These are phyloP conservation scores for Atherinosoma microstoma DNA, from an alignment of 2,797 vertebrate genomes.

Conservation along the genomic window DNA sequence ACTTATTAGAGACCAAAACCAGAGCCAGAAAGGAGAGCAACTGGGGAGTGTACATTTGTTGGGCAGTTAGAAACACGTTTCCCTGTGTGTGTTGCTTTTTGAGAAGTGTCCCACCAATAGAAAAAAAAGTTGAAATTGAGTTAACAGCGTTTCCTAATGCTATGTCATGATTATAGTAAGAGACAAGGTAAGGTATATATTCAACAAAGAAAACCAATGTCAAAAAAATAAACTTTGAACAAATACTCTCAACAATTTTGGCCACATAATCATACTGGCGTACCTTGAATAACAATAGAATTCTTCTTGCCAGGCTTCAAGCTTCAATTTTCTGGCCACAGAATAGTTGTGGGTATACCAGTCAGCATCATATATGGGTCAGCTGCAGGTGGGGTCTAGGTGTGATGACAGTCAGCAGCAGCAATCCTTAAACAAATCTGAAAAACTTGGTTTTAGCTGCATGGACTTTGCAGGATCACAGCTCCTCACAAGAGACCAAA, in stretches of 20 bases:
- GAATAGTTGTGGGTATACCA: not conserved
- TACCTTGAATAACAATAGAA: not conserved
- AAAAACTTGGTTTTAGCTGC: not conserved
- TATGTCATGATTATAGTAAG: not conserved
- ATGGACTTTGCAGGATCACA: not conserved
- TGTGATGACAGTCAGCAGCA: not conserved
- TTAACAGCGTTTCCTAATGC: not conserved
- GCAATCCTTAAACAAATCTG: not conserved
- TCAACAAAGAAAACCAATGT: not conserved
- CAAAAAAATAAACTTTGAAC: not conserved
- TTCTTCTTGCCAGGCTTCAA: not conserved
- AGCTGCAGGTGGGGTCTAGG: not conserved
- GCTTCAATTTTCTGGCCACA: not conserved
- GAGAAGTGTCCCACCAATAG: not conserved
- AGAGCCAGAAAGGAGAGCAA: not conserved
- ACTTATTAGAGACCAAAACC: not conserved
- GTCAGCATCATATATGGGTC: not conserved
- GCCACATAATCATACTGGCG: not conserved
- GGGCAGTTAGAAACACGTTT: not conserved
- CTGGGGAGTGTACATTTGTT: not conserved
- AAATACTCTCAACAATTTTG: not conserved
- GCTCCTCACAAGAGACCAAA: not conserved
- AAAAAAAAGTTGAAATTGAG: not conserved
- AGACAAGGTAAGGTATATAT: not conserved
- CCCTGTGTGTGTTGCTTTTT: not conserved